Base-by-base conservation (phyloP, 2,888 invertebrate species). In the Sarcophaga variegata region DNA sequence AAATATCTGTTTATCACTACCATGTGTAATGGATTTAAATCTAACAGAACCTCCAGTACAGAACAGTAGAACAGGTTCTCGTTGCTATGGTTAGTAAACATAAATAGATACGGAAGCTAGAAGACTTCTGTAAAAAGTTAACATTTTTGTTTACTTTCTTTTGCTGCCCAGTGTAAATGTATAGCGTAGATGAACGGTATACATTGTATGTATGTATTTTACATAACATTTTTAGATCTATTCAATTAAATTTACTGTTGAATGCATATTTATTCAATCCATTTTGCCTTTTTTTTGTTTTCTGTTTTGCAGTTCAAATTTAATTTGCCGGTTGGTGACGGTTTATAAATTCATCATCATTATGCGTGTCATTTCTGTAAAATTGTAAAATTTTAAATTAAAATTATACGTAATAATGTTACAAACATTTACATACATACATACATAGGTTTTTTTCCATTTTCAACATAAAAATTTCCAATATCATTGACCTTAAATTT, bases 401-500 rank as follows among this genome's bases (percentile, higher is more conserved):
- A 14, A 12, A 54, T 54, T 54, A 54, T 54, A 14, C 54, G 54
- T 17, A 54, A 54, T 17, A 54, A 54, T 54, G 17, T 54, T 54
- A 4, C 17, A 8, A 37, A 37, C 8, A 10, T 37, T 20, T 20
- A 20, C 10, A 37, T 37, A 37, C 37, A 37, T 37, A 37, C 37
- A 8, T 37, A 37, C 37, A 8, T 37, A 37, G 37, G 37, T 37
- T 25, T 45, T 14, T 81, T 63, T 63, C 17, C 12, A 47, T 12
- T 20, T 54, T 54, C 14, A 14, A 17, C 14, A 54, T 54, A 14
- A 54, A 20, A 81, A 86, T 86, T 86, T 77, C 72, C 77, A 77
- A 72, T 86, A 86, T 83, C 83, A 83, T 80, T 86, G 86, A 86
- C 83, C 86, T 80, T 83, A 83, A 77, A 86, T 82, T 75, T 75